Base-by-base conservation (phyloP, 2,113 vertebrate species). In the Tetraodon nigroviridis region DNA sequence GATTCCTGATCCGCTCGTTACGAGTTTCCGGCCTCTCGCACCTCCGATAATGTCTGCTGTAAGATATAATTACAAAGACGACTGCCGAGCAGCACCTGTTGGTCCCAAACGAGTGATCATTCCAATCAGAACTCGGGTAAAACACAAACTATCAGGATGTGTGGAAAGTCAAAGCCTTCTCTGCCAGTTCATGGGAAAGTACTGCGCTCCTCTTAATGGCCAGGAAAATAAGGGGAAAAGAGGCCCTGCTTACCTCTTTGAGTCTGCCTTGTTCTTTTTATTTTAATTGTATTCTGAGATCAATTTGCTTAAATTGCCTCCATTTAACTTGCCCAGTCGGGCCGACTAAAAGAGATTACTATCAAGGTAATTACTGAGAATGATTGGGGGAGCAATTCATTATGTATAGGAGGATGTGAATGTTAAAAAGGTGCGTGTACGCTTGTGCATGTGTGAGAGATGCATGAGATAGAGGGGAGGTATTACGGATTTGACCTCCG, bases 281-380 rank as follows among this genome's bases (percentile, higher is more conserved):
- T 48, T n/a, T 48, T 86, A 86, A 89, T 89, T 83, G 78, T 86
- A 79, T 88, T 87, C 80, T 85, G 66, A 83, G 85, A 91, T 91
- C 84, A 85, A 86, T 89, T 86, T 88, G 81, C 83, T 82, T 81
- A 90, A 91, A 90, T 89, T 87, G 82, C 88, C 78, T 84, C 84
- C 72, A 87, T 89, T 90, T 88, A 85, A 79, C 83, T 87, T 83
- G 47, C 78, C 70, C 64, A 54, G 71, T 83, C 78, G 78, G 79
- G 65, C 61, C 37, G 55, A 71, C 70, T 67, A 52, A 69, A 70
- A 72, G 74, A 86, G 88, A 90, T 90, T 76, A 37, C 70, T 90
- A 89, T 90, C 88, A 19, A 12, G 10, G 82, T 87, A 89, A 90
- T 90, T 85, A 86, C 85, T 66, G 78, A 78, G 82, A 91, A 84